phyloP scores from a whole-genome alignment of 2,797 vertebrate genomes.

The Amniataba percoides region DNA sequence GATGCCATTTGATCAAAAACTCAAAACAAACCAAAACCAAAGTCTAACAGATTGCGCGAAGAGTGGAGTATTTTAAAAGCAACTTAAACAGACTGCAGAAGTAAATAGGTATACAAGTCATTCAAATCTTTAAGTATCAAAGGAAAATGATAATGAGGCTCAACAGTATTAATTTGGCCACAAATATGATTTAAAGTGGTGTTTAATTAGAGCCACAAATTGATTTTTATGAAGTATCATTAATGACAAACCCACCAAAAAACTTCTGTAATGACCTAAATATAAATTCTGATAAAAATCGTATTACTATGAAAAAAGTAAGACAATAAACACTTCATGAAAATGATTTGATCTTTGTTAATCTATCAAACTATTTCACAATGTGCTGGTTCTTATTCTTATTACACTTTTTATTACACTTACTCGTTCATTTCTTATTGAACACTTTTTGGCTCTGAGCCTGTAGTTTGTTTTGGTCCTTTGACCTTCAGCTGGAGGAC shows the following conservation, averaged over 20 bases:
- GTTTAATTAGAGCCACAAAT: no score
- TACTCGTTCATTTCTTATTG: not conserved
- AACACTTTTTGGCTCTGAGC: not conserved
- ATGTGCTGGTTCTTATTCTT: not conserved
- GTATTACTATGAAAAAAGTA: not conserved
- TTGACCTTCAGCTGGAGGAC: not conserved
- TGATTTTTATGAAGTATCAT: no score
- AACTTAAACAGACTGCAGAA: not conserved
- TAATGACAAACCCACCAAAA: no score
- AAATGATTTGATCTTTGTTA: not conserved
- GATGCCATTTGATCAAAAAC: no score
- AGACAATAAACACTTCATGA: not conserved
- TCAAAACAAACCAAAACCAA: not conserved
- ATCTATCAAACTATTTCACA: not conserved
- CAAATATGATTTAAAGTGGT: no score
- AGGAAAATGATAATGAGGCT: not conserved
- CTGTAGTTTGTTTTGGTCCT: not conserved
- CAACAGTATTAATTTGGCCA: no score
- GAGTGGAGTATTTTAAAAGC: not conserved
- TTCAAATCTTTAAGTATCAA: no score
- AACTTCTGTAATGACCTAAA: not conserved
- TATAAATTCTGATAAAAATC: not conserved
- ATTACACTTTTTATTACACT: not conserved
- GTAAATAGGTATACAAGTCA: no score
- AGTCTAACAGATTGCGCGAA: not conserved